Conservation (phyloP, 2,888 invertebrate species). For the Amphiduros pacificus region DNA sequence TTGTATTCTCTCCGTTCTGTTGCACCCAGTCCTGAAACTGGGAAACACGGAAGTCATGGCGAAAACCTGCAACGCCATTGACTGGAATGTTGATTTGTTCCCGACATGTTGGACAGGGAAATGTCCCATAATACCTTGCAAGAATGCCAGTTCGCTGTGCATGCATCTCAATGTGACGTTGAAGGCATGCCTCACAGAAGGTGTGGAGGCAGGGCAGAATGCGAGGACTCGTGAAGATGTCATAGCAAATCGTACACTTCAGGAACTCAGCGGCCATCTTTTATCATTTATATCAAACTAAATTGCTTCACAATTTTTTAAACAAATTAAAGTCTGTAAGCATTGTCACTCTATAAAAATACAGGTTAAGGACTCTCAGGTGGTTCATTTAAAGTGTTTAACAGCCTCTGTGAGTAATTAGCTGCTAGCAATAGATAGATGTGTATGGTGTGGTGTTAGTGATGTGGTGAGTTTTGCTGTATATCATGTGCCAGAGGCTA, state of each 20-base stretch:
- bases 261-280: constrained; percentile 8
- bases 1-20: background rate
- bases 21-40: constrained; percentile 10
- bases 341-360: too few species aligned
- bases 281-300: too few species aligned
- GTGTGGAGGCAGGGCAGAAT: constrained; percentile 14
- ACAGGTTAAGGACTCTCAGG: too few species aligned
- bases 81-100: constrained; percentile 2
- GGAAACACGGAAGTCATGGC: constrained; percentile 6
- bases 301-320: too few species aligned
- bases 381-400: too few species aligned
- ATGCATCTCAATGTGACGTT: constrained; percentile 5
- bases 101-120: constrained; percentile 12
- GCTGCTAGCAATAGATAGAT: too few species aligned
- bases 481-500: too few species aligned
- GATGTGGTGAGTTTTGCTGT: too few species aligned
- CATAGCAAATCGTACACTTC: constrained; percentile 10
- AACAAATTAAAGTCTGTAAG: too few species aligned
- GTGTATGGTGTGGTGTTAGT: too few species aligned
- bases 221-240: background rate
- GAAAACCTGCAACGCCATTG: constrained; percentile 7
- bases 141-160: background rate
- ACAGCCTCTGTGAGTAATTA: too few species aligned
- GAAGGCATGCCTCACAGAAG: constrained; percentile 11
- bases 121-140: background rate